phyloP scores from a whole-genome alignment of 2,888 invertebrate species.

The Liodrosophila aerea region DNA sequence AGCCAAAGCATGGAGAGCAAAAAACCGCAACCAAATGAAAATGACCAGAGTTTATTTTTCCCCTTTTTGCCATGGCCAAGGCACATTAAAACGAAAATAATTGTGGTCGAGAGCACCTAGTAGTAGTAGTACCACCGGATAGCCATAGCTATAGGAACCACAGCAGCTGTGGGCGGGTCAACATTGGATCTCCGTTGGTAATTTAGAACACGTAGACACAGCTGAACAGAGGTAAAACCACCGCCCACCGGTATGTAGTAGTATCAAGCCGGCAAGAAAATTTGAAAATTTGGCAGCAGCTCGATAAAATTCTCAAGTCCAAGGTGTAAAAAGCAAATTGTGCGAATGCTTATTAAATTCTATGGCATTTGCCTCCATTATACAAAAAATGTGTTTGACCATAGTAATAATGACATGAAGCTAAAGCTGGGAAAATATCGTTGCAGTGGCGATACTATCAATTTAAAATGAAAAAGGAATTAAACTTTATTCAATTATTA shows the following conservation, averaged over 20 bases:
- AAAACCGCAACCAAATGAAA: constrained; percentile 23
- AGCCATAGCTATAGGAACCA: constrained; percentile 23
- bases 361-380: no score
- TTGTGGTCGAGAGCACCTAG: constrained; percentile 49
- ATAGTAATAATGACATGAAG: no score
- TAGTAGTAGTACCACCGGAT: constrained; percentile 9
- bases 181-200: constrained; percentile 29
- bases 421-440: no score
- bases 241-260: no score
- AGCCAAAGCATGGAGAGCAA: constrained; percentile 13
- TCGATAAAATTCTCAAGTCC: no score
- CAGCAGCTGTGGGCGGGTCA: constrained; percentile 34
- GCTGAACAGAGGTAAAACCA: background rate
- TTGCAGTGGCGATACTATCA: no score
- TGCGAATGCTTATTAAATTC: no score
- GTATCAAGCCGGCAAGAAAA: background rate
- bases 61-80: background rate
- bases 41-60: constrained; percentile 9
- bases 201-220: constrained; percentile 46
- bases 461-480: no score
- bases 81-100: constrained; percentile 65
- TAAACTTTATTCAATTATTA: no score
- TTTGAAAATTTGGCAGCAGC: background rate
- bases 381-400: no score
- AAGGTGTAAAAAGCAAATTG: no score